Evolutionary conservation across 2,888 invertebrate genomes (phyloP).

Genomic region (Melinaea marsaeus): DNA sequence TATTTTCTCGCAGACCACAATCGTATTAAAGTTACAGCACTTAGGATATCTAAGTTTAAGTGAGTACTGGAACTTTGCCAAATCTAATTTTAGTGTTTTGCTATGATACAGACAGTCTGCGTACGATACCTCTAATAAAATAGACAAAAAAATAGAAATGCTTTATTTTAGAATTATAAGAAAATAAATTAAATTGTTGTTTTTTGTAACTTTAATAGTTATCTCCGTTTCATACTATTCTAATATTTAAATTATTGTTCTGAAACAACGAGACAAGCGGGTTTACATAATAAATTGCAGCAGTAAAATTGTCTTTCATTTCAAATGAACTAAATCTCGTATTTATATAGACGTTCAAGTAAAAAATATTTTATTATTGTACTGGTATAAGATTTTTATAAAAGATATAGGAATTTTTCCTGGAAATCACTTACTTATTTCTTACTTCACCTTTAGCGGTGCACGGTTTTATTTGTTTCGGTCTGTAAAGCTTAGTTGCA

Average conservation of each 20-base stretch:
- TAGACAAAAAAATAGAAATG: neutral
- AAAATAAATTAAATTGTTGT: neutral
- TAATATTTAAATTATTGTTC: too few relatives aligned
- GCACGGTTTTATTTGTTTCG: conserved; percentile 4
- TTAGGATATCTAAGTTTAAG: conserved; percentile 3
- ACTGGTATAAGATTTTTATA: too few relatives aligned
- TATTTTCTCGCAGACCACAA: neutral
- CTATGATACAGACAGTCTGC: conserved; percentile 2
- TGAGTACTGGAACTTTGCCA: neutral
- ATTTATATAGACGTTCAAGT: too few relatives aligned
- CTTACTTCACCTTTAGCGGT: neutral
- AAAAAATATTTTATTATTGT: too few relatives aligned
- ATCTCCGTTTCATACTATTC: too few relatives aligned
- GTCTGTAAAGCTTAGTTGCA: conserved; percentile 1
- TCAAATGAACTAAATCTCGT: too few relatives aligned
- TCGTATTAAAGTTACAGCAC: neutral
- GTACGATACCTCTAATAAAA: neutral
- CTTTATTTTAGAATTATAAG: neutral
- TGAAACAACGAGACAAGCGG: too few relatives aligned
- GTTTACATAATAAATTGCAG: too few relatives aligned
- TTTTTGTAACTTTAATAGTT: too few relatives aligned
- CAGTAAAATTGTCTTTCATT: too few relatives aligned
- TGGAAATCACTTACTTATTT: neutral
- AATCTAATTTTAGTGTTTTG: conserved; percentile 6
- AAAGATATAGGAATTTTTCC: conserved; percentile 1